Conservation (phyloP, 2,113 vertebrate species). For the Crotalus helleri region DNA sequence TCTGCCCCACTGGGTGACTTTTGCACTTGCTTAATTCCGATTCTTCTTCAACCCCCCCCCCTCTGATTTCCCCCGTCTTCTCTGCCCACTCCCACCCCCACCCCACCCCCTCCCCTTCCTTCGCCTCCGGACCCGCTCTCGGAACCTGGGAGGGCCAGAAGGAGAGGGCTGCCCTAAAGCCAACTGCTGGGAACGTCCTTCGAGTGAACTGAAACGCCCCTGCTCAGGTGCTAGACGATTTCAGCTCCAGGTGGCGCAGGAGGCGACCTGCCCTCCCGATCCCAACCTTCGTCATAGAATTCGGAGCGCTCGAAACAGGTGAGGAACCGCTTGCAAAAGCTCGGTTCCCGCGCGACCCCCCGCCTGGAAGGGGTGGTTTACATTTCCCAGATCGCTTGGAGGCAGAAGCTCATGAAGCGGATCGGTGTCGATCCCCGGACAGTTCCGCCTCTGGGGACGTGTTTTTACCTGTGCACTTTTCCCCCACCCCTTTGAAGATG, state of each 20-base stretch:
- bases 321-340: not conserved
- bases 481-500: slow-evolving; percentile 6
- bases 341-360: not conserved
- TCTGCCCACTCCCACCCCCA: not conserved
- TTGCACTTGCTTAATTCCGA: too few species aligned
- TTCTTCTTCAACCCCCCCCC: not conserved
- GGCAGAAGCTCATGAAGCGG: not conserved
- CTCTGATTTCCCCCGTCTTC: not conserved
- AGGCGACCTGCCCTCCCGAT: not conserved
- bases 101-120: not conserved
- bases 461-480: slow-evolving; percentile 11
- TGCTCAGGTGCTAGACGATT: not conserved
- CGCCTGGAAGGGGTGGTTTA: not conserved
- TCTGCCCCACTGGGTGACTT: not conserved
- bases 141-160: too few species aligned
- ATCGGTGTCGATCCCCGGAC: not conserved
- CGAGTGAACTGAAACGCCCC: not conserved
- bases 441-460: not conserved
- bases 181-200: not conserved
- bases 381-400: not conserved
- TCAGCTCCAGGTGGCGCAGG: not conserved
- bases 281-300: not conserved
- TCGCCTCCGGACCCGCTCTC: not conserved
- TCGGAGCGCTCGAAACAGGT: not conserved
- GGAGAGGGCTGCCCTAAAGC: not conserved